phyloP scores from a whole-genome alignment of 2,797 vertebrate species.

The Spheniscus humboldti region DNA sequence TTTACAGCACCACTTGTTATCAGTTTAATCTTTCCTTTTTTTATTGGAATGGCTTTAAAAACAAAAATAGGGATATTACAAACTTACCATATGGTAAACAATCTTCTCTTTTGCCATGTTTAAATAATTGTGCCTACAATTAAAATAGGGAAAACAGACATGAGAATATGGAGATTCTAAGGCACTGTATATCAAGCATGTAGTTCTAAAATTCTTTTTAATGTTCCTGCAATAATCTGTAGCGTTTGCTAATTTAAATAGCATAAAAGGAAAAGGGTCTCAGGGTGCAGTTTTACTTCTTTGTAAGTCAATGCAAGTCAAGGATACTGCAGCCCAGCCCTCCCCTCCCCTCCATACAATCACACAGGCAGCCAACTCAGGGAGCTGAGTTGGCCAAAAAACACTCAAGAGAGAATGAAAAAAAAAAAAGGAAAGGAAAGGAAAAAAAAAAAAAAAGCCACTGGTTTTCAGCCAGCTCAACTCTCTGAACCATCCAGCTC shows the following conservation, averaged over 20 bases:
- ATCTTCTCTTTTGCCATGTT: constrained; percentile 94
- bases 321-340: background rate
- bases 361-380: background rate
- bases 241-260: background rate
- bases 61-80: background rate
- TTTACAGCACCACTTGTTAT: background rate
- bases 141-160: constrained; percentile 1
- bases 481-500: background rate
- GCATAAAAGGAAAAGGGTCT: background rate
- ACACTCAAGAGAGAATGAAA: background rate
- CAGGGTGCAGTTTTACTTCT: background rate
- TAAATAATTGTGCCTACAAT: constrained; percentile 91
- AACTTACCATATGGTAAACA: constrained; percentile 89
- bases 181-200: background rate
- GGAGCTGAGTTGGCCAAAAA: background rate
- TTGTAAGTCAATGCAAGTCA: background rate
- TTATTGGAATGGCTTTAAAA: background rate
- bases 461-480: background rate
- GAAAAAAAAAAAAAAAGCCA: background rate
- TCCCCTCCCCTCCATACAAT: background rate
- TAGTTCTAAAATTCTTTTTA: background rate
- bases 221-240: background rate
- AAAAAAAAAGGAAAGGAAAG: too few species aligned
- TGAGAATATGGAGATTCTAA: background rate
- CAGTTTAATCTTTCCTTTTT: background rate